Conservation (phyloP, 1,140 invertebrate genomes). For the Anthonomus grandis region DNA sequence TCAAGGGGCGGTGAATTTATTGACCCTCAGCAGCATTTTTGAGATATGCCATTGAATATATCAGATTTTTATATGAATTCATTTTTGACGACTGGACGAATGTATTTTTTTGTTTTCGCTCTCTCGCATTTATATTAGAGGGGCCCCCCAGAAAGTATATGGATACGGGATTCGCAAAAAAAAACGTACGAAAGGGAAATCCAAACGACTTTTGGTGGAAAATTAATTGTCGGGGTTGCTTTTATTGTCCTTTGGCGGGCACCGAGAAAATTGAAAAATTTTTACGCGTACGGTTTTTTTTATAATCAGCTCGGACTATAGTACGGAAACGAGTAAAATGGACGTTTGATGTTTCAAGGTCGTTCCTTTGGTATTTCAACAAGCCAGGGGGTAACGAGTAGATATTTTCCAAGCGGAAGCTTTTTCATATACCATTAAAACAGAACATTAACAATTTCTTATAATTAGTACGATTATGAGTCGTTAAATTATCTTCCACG, state of each 20-base stretch:
- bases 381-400: neutral
- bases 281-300: constrained; percentile 10
- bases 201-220: constrained; percentile 24
- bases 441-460: neutral
- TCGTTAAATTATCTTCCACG: neutral
- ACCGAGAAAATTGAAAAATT: constrained; percentile 23
- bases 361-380: no score
- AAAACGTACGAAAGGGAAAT: constrained; percentile 11
- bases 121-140: constrained; percentile 12
- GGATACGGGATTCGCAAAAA: no score
- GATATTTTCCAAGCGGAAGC: neutral
- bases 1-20: constrained; percentile 25
- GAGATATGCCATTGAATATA: constrained; percentile 28
- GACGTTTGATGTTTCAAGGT: no score
- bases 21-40: constrained; percentile 24
- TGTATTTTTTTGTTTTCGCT: constrained; percentile 12
- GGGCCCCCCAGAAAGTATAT: neutral
- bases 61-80: constrained; percentile 28
- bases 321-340: neutral
- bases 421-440: neutral
- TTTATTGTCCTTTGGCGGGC: constrained; percentile 10
- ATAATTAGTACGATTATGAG: no score
- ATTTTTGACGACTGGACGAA: constrained; percentile 28
- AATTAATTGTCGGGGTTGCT: constrained; percentile 21
- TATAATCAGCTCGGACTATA: neutral